A percentile compares a stretch with the other conserved stretches of the same genome.
phyloP scores from a whole-genome alignment of 1,140 invertebrate species.

The Druon quercuslanigerum region DNA sequence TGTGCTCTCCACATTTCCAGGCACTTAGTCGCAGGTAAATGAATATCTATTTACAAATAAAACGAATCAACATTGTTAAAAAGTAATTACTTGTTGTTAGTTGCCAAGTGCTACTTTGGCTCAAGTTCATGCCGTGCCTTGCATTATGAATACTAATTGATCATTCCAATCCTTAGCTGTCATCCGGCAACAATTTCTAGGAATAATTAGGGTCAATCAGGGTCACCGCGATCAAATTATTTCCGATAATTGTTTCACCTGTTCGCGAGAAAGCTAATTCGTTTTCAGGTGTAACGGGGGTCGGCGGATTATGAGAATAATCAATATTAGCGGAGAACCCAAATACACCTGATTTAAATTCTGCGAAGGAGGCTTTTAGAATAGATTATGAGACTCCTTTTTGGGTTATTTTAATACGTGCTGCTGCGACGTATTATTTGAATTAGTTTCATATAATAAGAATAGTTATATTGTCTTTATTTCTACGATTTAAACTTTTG shows the following conservation, averaged over 20 bases:
- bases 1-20: conserved; percentile 5
- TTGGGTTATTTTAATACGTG: background rate
- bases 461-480: no score
- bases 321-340: background rate
- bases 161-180: conserved; percentile 29
- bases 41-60: background rate
- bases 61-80: background rate
- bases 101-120: conserved; percentile 9
- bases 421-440: no score
- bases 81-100: background rate
- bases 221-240: background rate
- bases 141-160: conserved; percentile 36
- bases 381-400: background rate
- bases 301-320: conserved; percentile 2
- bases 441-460: no score
- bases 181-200: conserved; percentile 22
- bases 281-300: background rate
- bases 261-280: background rate
- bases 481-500: no score
- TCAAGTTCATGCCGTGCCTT: background rate
- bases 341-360: background rate
- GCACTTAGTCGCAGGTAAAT: conserved; percentile 8
- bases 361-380: background rate
- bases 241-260: conserved; percentile 20
- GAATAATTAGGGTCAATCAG: conserved; percentile 1